A percentile compares a stretch with the other conserved stretches of the same genome.
Evolutionary conservation across 1,140 invertebrate species (phyloP).

Genomic region (Cherax quadricarinatus): DNA sequence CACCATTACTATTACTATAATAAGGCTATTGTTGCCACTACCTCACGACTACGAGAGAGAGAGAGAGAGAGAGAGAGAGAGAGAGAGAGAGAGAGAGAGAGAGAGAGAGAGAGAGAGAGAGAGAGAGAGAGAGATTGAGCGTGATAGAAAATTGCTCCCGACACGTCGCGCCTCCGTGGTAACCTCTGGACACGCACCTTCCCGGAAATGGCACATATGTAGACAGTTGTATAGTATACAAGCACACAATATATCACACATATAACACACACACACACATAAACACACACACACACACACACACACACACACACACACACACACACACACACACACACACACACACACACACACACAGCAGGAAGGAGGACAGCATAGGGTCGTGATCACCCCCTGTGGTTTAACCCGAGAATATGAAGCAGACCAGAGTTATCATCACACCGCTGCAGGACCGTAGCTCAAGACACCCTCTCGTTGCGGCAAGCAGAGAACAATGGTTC

Average conservation of each 20-base stretch:
- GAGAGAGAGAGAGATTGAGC: too few relatives aligned
- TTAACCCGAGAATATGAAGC: not conserved
- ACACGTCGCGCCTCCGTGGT: not conserved
- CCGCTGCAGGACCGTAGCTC: not conserved
- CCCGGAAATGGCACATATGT: not conserved
- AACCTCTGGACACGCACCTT: not conserved
- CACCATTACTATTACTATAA: too few relatives aligned
- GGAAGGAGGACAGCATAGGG: not conserved
- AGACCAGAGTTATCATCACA: not conserved
- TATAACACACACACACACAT: constrained; percentile 37
- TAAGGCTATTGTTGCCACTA: too few relatives aligned
- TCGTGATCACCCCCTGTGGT: not conserved
- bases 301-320: constrained; percentile 20
- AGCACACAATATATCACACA: not conserved
- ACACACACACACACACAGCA: constrained; percentile 1
- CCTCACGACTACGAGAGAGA: too few relatives aligned
- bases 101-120: too few relatives aligned
- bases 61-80: too few relatives aligned
- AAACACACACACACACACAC: constrained; percentile 16
- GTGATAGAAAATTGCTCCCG: too few relatives aligned
- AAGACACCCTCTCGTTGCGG: not conserved
- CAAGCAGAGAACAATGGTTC: constrained; percentile 26
- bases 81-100: too few relatives aligned
- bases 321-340: constrained; percentile 33
- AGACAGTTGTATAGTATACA: not conserved